These are phyloP conservation scores for Cylloceria caligata DNA, from an alignment of 2,888 invertebrate species.

Conservation along the genomic window DNA sequence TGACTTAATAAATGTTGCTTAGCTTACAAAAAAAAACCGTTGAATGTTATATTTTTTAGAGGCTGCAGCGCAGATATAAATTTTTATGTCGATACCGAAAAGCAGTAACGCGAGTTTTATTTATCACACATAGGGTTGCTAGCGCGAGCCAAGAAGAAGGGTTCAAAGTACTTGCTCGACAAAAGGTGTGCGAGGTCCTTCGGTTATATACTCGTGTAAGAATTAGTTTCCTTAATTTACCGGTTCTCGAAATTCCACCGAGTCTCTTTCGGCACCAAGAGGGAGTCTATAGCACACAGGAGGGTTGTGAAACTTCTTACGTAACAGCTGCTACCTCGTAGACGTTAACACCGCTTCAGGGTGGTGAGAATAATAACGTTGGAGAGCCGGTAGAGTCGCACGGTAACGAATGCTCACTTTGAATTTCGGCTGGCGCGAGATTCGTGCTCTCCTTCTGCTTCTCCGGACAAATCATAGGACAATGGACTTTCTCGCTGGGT, in stretches of 20 bases:
- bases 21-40: too few relatives aligned
- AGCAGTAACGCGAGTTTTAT: not conserved
- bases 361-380: constrained; percentile 33
- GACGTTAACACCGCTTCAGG: constrained; percentile 58
- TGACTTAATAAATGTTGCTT: too few relatives aligned
- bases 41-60: too few relatives aligned
- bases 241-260: constrained; percentile 52
- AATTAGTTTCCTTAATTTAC: constrained; percentile 70
- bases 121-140: not conserved
- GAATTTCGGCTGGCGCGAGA: constrained; percentile 20
- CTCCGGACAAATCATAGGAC: constrained; percentile 46
- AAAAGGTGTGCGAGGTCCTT: constrained; percentile 18
- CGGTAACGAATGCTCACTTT: constrained; percentile 51
- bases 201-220: constrained; percentile 63
- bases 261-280: constrained; percentile 27
- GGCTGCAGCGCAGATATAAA: not conserved
- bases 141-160: constrained; percentile 17
- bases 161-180: constrained; percentile 45
- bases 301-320: constrained; percentile 57
- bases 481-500: constrained; percentile 51
- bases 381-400: constrained; percentile 44
- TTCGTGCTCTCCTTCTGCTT: constrained; percentile 41
- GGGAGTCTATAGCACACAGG: constrained; percentile 23
- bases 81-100: not conserved
- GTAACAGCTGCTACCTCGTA: constrained; percentile 65